phyloP scores from a whole-genome alignment of 1,140 invertebrate species.

The Diabrotica virgifera region DNA sequence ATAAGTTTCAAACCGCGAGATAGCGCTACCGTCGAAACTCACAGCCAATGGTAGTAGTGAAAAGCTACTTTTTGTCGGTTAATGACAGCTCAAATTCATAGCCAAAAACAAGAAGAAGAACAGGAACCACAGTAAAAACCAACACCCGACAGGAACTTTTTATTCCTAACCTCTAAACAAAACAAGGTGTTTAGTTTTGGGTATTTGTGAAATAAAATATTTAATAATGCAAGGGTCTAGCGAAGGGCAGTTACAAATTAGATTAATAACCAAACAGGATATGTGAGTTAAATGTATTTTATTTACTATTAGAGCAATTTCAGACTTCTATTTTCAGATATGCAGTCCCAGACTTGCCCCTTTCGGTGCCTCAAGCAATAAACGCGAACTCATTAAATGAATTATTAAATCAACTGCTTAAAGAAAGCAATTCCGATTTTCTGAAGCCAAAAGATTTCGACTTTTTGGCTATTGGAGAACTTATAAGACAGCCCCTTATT shows the following conservation, averaged over 20 bases:
- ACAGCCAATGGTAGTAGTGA: too few species aligned
- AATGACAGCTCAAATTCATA: too few species aligned
- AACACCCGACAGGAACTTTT: too few species aligned
- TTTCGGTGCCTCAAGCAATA: slow-evolving; percentile 72
- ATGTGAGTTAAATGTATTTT: slow-evolving; percentile 57
- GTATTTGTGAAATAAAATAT: too few species aligned
- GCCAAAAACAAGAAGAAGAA: too few species aligned
- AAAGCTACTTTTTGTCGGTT: too few species aligned
- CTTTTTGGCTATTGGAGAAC: slow-evolving; percentile 79
- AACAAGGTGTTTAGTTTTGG: too few species aligned
- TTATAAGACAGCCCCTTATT: slow-evolving; percentile 66
- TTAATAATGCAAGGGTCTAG: slow-evolving; percentile 28
- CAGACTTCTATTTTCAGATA: slow-evolving; percentile 61
- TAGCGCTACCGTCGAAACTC: too few species aligned
- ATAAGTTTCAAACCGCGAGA: too few species aligned
- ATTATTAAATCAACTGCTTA: slow-evolving; percentile 77
- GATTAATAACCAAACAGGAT: slow-evolving; percentile 76
- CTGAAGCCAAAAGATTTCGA: slow-evolving; percentile 75
- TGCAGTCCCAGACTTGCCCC: slow-evolving; percentile 81
- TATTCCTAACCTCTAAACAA: too few species aligned
- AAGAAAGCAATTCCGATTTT: slow-evolving; percentile 55
- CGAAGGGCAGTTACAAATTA: slow-evolving; percentile 66
- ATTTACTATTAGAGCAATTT: slow-evolving; percentile 10
- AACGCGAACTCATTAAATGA: slow-evolving; percentile 69
- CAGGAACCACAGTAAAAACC: too few species aligned